Percentiles rank a stretch among this genome's conserved stretches.
These are phyloP conservation scores for Mimas tiliae DNA, from an alignment of 2,888 invertebrate genomes.

Conservation along the genomic window DNA sequence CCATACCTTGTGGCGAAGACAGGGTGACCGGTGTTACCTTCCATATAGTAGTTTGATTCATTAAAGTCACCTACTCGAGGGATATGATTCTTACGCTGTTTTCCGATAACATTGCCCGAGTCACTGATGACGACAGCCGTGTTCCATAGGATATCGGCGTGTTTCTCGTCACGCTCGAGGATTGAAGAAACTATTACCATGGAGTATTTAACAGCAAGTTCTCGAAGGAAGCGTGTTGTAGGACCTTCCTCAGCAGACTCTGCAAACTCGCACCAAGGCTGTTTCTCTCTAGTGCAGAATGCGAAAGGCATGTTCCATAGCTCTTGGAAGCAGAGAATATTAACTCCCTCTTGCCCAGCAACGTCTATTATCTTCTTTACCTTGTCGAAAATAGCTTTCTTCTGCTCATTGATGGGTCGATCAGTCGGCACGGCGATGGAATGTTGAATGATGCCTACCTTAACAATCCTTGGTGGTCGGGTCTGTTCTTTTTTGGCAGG, in stretches of 20 bases:
- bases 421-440: conserved; percentile 92
- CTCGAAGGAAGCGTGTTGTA: conserved; percentile 92
- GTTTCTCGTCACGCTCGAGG: conserved; percentile 94
- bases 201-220: conserved; percentile 91
- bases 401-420: conserved; percentile 90
- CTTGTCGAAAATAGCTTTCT: conserved; percentile 91
- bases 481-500: conserved; percentile 78
- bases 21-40: conserved; percentile 97
- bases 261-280: conserved; percentile 99
- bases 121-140: conserved; percentile 97
- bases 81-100: conserved; percentile 99
- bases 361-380: conserved; percentile 91
- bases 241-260: conserved; percentile 96
- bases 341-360: conserved; percentile 93
- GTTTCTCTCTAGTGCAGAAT: conserved; percentile 98
- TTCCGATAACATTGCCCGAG: conserved; percentile 95
- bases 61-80: conserved; percentile 99
- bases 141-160: conserved; percentile 97
- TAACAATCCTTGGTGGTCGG: conserved; percentile 89
- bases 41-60: conserved; percentile 99
- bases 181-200: conserved; percentile 99
- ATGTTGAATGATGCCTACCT: conserved; percentile 96
- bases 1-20: conserved; percentile 95
- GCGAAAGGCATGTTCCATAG: conserved; percentile 99
- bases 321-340: conserved; percentile 97